Evolutionary conservation across 2,113 vertebrate species (phyloP).

Genomic region (Grammomys surdaster): DNA sequence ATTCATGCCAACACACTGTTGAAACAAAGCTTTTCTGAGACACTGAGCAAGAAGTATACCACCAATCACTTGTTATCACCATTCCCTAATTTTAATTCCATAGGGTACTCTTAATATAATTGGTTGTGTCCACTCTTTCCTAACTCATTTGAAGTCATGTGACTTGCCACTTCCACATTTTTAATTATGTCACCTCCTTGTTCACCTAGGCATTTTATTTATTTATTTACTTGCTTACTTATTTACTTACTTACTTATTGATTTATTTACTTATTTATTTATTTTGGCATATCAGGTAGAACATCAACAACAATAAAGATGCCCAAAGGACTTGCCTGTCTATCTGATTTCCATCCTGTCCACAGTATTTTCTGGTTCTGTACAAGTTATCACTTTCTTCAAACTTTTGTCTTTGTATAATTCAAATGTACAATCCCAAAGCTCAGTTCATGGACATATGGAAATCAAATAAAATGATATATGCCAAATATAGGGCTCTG

Average conservation of each 20-base stretch:
- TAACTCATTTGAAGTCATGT: constrained; percentile 19
- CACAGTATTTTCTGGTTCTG: neutral
- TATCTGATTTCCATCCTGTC: neutral
- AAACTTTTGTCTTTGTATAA: neutral
- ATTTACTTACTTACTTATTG: too few species aligned
- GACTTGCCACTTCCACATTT: neutral
- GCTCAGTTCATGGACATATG: neutral
- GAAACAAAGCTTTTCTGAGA: neutral
- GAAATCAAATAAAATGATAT: neutral
- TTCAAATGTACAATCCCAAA: neutral
- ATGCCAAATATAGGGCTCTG: neutral
- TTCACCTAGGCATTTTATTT: neutral
- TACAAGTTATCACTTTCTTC: neutral
- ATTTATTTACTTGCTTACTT: too few species aligned
- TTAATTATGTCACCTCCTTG: neutral
- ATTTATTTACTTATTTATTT: neutral
- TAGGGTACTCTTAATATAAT: neutral
- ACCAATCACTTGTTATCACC: neutral
- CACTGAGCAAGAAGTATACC: neutral
- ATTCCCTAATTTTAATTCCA: neutral
- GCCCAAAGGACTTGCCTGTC: neutral
- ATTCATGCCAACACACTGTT: neutral
- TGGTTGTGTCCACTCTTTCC: neutral
- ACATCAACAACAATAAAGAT: neutral
- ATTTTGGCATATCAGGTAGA: neutral